Evolutionary conservation across 2,888 invertebrate genomes (phyloP).

Genomic region (Brachypalpus laphriformis): DNA sequence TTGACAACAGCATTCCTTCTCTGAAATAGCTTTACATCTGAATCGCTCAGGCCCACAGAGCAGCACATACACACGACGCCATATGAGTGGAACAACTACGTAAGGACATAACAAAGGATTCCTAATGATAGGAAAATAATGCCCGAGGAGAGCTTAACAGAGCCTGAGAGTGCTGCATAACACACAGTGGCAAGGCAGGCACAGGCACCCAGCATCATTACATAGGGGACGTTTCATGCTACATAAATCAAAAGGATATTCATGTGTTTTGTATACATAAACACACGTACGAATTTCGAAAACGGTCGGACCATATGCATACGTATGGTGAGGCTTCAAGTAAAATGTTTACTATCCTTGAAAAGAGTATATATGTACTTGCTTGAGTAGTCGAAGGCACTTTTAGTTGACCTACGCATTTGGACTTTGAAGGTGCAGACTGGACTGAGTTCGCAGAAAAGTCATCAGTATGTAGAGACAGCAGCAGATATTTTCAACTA

Average conservation of each 20-base stretch:
- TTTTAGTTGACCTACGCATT: constrained; percentile 60
- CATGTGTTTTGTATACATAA: constrained; percentile 34
- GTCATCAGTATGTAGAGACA: constrained; percentile 20
- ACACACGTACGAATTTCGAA: constrained; percentile 31
- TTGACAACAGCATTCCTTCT: constrained; percentile 63
- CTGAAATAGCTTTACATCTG: constrained; percentile 33
- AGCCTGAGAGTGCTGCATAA: constrained; percentile 44
- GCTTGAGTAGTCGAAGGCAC: constrained; percentile 25
- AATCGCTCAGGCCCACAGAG: constrained; percentile 23
- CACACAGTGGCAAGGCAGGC: background rate
- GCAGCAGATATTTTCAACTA: constrained; percentile 26
- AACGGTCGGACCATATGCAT: constrained; percentile 38
- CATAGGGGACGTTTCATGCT: constrained; percentile 24
- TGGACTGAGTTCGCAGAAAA: constrained; percentile 12
- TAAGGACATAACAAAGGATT: constrained; percentile 70
- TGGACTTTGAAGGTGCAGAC: constrained; percentile 51
- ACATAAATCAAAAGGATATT: constrained; percentile 69
- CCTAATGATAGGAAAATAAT: constrained; percentile 74
- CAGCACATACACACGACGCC: background rate
- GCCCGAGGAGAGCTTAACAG: constrained; percentile 66
- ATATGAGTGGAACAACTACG: constrained; percentile 27
- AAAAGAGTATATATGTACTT: constrained; percentile 17
- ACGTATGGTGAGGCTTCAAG: constrained; percentile 39
- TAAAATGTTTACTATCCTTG: constrained; percentile 65
- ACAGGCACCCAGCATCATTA: constrained; percentile 10